Evolutionary conservation across 2,113 vertebrate species (phyloP).

Genomic region (Aramus guarauna): DNA sequence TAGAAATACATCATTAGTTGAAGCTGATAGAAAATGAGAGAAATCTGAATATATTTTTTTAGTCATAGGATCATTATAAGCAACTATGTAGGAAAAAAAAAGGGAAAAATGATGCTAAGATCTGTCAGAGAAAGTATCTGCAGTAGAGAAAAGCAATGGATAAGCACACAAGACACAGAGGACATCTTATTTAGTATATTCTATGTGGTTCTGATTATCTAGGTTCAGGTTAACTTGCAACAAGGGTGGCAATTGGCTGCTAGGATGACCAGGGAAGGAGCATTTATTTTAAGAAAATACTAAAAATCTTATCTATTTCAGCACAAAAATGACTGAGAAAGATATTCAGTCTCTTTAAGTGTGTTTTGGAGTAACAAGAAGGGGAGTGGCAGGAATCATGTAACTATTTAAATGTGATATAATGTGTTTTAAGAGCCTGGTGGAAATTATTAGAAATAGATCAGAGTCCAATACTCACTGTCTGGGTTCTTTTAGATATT

Average conservation of each 20-base stretch:
- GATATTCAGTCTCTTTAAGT: not conserved
- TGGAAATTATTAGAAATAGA: not conserved
- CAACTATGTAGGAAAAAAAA: not conserved
- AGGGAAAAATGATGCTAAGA: not conserved
- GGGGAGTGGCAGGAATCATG: accelerated
- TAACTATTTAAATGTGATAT: not conserved
- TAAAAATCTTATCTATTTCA: not conserved
- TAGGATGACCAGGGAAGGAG: not conserved
- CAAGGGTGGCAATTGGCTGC: not conserved
- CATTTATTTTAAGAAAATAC: not conserved
- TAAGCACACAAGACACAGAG: not conserved
- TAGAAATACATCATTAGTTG: not conserved
- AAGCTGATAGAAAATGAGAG: not conserved
- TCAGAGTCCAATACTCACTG: not conserved
- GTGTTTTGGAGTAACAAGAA: not conserved
- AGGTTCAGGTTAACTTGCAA: not conserved
- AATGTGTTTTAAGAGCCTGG: not conserved
- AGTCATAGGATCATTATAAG: not conserved
- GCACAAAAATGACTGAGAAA: not conserved
- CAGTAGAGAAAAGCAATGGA: not conserved
- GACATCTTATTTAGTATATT: not conserved
- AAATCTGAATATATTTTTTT: not conserved
- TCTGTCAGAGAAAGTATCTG: not conserved
- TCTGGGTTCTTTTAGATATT: not conserved
- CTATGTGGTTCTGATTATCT: not conserved